phyloP scores from a whole-genome alignment of 1,140 invertebrate species.

The Tribolium madens region DNA sequence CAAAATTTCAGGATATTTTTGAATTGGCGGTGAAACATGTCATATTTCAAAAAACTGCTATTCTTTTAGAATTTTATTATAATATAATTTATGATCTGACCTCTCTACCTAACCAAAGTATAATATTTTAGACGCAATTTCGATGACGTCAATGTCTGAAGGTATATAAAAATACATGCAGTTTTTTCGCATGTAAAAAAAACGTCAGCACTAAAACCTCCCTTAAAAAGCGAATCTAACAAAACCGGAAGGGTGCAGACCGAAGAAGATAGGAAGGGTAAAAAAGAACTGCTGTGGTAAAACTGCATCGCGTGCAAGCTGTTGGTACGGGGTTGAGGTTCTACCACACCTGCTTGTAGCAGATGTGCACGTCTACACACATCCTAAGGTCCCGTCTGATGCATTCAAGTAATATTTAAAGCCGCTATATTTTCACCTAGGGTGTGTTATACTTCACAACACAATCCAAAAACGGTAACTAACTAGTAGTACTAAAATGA shows the following conservation, averaged over 20 bases:
- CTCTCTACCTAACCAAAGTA: too few species aligned
- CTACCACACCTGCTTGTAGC: conserved; percentile 46
- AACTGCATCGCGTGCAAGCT: conserved; percentile 46
- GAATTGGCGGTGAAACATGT: too few species aligned
- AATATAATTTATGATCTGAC: too few species aligned
- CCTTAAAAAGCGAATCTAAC: conserved; percentile 6
- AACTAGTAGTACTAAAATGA: too few species aligned
- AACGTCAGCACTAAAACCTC: conserved; percentile 2
- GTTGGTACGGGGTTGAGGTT: conserved; percentile 34
- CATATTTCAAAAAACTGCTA: too few species aligned
- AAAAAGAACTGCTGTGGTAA: conserved; percentile 28
- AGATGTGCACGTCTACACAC: conserved; percentile 41
- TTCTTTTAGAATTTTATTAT: too few species aligned
- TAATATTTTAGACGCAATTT: background rate
- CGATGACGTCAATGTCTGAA: background rate
- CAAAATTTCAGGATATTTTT: too few species aligned
- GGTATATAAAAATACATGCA: background rate
- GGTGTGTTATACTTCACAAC: background rate
- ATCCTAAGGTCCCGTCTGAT: conserved; percentile 24
- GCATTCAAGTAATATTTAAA: conserved; percentile 20
- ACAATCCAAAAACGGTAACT: too few species aligned
- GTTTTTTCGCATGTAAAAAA: conserved; percentile 1
- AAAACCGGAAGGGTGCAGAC: conserved; percentile 40
- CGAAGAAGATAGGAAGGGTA: conserved; percentile 31
- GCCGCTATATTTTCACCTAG: conserved; percentile 1